phyloP scores from a whole-genome alignment of 1,140 invertebrate species.

The Bombus affinis region DNA sequence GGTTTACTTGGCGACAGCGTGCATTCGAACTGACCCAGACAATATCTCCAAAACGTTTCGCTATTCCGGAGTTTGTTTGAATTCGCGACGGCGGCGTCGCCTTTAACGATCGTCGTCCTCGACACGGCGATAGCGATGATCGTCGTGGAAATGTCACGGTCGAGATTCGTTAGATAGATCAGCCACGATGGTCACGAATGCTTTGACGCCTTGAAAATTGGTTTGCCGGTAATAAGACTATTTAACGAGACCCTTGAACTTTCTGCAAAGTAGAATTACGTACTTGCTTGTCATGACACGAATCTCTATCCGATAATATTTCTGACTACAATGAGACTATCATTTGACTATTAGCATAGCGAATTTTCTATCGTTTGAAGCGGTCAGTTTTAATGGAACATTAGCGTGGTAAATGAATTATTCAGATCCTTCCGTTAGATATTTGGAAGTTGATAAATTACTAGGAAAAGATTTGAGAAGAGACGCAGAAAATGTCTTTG shows the following conservation, averaged over 20 bases:
- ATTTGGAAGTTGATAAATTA: background rate
- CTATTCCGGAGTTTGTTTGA: background rate
- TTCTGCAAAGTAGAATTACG: background rate
- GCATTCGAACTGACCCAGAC: background rate
- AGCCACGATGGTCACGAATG: background rate
- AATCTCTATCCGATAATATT: background rate
- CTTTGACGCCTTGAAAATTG: background rate
- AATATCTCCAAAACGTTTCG: background rate
- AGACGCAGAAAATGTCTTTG: background rate
- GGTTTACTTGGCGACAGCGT: background rate
- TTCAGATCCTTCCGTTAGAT: too few relatives aligned
- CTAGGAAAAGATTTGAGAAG: too few relatives aligned
- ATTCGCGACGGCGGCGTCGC: background rate
- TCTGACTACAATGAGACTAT: background rate
- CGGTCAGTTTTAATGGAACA: too few relatives aligned
- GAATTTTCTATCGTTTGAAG: background rate
- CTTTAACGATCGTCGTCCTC: background rate
- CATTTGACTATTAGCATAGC: background rate
- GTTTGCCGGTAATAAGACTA: too few relatives aligned
- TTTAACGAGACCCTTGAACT: conserved; percentile 9
- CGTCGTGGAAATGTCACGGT: background rate
- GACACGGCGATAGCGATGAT: background rate
- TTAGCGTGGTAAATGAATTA: too few relatives aligned
- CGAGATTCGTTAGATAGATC: background rate
- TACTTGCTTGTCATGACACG: background rate